Evolutionary conservation across 2,113 vertebrate species (phyloP), one percentile per base, ranked within the genome.

Genomic region (Noturus placidus): DNA sequence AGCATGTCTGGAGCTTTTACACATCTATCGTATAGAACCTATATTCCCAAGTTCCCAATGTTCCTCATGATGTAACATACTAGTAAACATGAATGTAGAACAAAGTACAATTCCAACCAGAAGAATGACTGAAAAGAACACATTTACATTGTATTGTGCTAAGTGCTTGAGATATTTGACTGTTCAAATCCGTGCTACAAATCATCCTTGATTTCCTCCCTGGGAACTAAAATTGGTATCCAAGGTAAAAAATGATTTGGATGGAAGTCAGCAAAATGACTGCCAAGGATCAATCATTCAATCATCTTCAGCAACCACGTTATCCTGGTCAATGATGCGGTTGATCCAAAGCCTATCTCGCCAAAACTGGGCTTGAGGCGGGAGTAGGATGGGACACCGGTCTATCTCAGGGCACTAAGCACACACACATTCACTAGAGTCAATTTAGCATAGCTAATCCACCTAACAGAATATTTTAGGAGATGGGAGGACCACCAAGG

Each of bases 211-310:
- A 80, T 80, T 17, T 80, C 77, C 77, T 56, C 52, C 14, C 4
- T 59, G 78, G 19, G 30, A 79, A 14, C 54, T 59, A 35, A 81
- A 81, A 59, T 81, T 81, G 54, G 78, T 9, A 13, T 59, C 54
- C 56, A 30, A 63, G 13, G 52, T 65, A 30, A 67, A 46, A 83
- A 83, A 83, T 67, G 8, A 67, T 67, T 67, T 63, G 81, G 59
- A 63, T 1, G 3, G 35, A 82, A 82, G 38, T 30, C 61, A 83
- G 61, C 11, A 42, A 38, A 30, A 63, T 82, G 80, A n/a, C 13
- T 83, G 82, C 27, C 82, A 82, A 82, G 33, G 56, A 22, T 61
- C 79, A 52, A 20, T 83, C 42, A 67, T 83, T 52, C 61, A 67
- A 50, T 83, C 61, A 83, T 65, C 81, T 82, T 63, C 35, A 46